phyloP scores from a whole-genome alignment of 2,113 vertebrate species.

The Ardeotis arabs region DNA sequence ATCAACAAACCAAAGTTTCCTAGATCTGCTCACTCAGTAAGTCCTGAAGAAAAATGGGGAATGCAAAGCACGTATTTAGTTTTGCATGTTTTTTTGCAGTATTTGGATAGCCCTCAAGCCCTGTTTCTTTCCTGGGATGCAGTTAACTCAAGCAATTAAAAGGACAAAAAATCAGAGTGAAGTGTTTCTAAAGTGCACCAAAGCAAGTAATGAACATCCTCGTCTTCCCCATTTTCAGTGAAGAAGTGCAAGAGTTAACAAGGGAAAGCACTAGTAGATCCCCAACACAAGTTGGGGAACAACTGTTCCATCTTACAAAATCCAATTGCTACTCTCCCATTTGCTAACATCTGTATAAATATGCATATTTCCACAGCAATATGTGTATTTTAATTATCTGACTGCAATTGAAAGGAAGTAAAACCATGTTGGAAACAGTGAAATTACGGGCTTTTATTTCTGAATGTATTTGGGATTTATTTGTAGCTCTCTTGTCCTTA shows the following conservation, averaged over 20 bases:
- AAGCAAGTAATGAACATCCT: background rate
- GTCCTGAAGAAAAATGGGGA: background rate
- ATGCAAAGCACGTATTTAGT: background rate
- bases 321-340: background rate
- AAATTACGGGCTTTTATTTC: background rate
- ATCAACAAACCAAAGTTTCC: background rate
- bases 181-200: background rate
- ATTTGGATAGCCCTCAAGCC: background rate
- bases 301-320: background rate
- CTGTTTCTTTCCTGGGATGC: background rate
- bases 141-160: background rate
- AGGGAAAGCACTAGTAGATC: background rate
- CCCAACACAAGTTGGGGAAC: background rate
- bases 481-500: background rate
- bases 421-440: background rate
- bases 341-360: background rate
- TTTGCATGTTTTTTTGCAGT: background rate
- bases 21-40: background rate
- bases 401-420: background rate
- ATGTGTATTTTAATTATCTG: background rate
- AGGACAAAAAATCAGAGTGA: background rate
- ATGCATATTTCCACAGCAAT: background rate
- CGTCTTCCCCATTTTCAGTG: background rate
- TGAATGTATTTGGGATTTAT: background rate
- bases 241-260: background rate